These are phyloP conservation scores for Harlomillsia oculata DNA, from an alignment of 1,140 invertebrate genomes.

Conservation along the genomic window DNA sequence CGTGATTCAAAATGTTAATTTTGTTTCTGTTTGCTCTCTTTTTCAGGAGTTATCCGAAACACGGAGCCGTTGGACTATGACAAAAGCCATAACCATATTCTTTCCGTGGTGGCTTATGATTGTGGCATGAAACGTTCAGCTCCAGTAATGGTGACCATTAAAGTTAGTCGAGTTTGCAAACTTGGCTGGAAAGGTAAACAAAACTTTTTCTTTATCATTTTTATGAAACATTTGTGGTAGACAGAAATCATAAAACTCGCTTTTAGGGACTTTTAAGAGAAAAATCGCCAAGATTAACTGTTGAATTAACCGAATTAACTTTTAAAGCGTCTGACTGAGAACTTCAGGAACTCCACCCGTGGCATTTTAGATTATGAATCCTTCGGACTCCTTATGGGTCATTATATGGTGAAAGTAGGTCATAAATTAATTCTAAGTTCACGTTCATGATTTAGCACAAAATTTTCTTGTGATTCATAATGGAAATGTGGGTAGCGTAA, in stretches of 20 bases:
- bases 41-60: constrained; percentile 69
- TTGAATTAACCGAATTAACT: neutral
- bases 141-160: constrained; percentile 88
- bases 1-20: constrained; percentile 14
- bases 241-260: neutral
- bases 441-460: too few species aligned
- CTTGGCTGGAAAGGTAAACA: constrained; percentile 63
- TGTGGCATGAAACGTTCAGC: constrained; percentile 78
- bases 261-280: neutral
- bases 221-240: neutral
- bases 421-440: too few species aligned
- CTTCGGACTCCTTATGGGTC: too few species aligned
- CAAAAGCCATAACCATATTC: constrained; percentile 84
- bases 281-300: neutral
- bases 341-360: neutral
- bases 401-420: too few species aligned
- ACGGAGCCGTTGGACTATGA: constrained; percentile 84
- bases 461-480: too few species aligned
- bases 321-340: neutral
- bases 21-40: constrained; percentile 16
- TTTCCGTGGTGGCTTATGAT: constrained; percentile 93
- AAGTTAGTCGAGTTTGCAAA: constrained; percentile 66
- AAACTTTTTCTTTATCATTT: neutral
- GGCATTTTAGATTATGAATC: too few species aligned
- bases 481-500: too few species aligned